phyloP scores from a whole-genome alignment of 2,888 invertebrate genomes.

The Perizoma affinitatum region DNA sequence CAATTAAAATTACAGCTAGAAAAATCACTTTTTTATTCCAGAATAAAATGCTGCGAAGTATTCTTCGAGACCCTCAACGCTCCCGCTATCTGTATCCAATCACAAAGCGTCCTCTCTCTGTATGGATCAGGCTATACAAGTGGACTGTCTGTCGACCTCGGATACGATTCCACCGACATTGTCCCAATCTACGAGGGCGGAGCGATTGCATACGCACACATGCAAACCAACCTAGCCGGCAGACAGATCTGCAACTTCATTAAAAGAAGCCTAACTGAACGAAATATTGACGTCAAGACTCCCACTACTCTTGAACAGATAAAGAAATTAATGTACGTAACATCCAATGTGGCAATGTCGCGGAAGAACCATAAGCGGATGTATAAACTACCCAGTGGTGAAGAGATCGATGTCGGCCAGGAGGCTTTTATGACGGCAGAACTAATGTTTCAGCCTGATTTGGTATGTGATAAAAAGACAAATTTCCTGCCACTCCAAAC shows the following conservation, averaged over 20 bases:
- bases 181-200: conserved; percentile 69
- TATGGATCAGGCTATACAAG: conserved; percentile 68
- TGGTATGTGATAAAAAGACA: conserved; percentile 41
- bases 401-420: conserved; percentile 54
- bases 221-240: conserved; percentile 57
- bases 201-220: conserved; percentile 58
- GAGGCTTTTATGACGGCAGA: conserved; percentile 62
- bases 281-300: conserved; percentile 39
- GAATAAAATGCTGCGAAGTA: conserved; percentile 67
- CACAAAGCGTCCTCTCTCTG: conserved; percentile 60
- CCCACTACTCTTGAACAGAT: conserved; percentile 49
- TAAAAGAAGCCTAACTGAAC: conserved; percentile 43
- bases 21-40: conserved; percentile 40
- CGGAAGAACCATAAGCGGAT: conserved; percentile 39
- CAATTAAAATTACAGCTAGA: no score
- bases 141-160: conserved; percentile 68
- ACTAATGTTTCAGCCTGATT: conserved; percentile 60
- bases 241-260: conserved; percentile 51
- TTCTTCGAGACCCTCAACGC: conserved; percentile 69
- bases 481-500: conserved; percentile 52
- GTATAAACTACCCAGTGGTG: conserved; percentile 53
- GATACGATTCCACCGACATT: conserved; percentile 58
- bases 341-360: conserved; percentile 44
- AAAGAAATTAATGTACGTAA: conserved; percentile 51
- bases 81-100: conserved; percentile 64